Evolutionary conservation across 2,888 invertebrate genomes (phyloP), one percentile per base, ranked within the genome.

Genomic region (Alcis repandata): DNA sequence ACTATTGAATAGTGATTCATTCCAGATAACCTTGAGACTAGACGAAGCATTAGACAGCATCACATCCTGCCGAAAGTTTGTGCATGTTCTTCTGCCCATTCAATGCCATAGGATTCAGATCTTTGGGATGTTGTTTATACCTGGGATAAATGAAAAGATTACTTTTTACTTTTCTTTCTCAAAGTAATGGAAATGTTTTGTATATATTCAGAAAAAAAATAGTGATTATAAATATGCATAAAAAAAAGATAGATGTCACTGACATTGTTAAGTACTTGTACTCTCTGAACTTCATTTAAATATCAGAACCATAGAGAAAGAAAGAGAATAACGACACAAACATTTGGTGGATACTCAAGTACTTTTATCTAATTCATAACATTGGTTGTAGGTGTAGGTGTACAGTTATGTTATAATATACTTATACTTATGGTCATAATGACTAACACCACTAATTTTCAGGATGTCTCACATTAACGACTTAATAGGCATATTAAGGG

Each of bases 381-480:
- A n/a, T 2, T 13, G n/a, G 38, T n/a, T 3, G 2, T 38, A 13
- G n/a, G n/a, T 38, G n/a, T 38, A n/a, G 38, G 27, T 27, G 27
- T 27, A n/a, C n/a, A n/a, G n/a, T n/a, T n/a, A n/a, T n/a, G n/a
- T n/a, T n/a, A n/a, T n/a, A n/a, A n/a, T n/a, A 0, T 20, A 11
- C 20, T 13, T 22, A 13, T 20, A 22, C 20, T 9, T 15, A 1
- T 48, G 27, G 15, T 13, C 19, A 43, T 27, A 43, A 33, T 56
- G 0, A 56, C 45, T 56, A 56, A 56, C 56, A 27, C 6, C 11
- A 45, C 56, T 56, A 56, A 56, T 45, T 87, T 90, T 72, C 90
- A 91, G 91, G 82, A 95, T 95, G 95, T 94, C 95, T 59, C 93
- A 94, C 78, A 85, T 91, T 82, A 94, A 95, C 79, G 97, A 97